phyloP scores from a whole-genome alignment of 1,140 invertebrate genomes.

The Drosophila parabipectinata region DNA sequence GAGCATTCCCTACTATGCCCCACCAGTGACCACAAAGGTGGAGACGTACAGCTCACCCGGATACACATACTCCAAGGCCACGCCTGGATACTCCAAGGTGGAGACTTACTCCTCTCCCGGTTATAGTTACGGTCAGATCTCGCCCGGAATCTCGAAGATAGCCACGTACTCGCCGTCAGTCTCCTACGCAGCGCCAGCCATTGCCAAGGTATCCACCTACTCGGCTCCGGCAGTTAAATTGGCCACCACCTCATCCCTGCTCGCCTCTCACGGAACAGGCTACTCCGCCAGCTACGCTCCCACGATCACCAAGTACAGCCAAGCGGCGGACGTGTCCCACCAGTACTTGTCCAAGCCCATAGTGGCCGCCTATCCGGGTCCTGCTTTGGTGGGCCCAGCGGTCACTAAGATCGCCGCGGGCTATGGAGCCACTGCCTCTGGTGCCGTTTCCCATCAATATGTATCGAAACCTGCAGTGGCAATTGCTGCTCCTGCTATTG shows the following conservation, averaged over 20 bases:
- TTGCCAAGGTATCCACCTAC: conserved; percentile 56
- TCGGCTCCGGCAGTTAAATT: conserved; percentile 49
- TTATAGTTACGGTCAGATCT: conserved; percentile 47
- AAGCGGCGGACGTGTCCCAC: conserved; percentile 62
- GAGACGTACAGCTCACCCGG: conserved; percentile 64
- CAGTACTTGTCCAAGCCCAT: conserved; percentile 69
- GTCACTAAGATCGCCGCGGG: conserved; percentile 46
- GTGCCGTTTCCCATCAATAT: conserved; percentile 70
- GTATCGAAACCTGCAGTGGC: conserved; percentile 51
- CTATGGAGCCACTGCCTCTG: conserved; percentile 37
- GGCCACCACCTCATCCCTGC: conserved; percentile 46
- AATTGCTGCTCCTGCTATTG: conserved; percentile 36
- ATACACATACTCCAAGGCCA: conserved; percentile 66
- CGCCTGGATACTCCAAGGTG: conserved; percentile 71
- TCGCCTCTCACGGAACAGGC: conserved; percentile 53
- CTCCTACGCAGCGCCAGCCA: conserved; percentile 47
- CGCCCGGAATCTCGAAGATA: conserved; percentile 46
- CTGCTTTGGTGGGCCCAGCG: conserved; percentile 33
- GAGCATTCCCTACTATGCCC: conserved; percentile 46
- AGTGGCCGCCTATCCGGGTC: conserved; percentile 56
- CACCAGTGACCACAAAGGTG: conserved; percentile 65
- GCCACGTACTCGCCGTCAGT: conserved; percentile 66
- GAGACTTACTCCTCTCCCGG: conserved; percentile 69
- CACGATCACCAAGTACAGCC: conserved; percentile 55
- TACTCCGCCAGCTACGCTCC: conserved; percentile 67